Evolutionary conservation across 2,113 vertebrate species (phyloP).

Genomic region (Atrichornis clamosus): DNA sequence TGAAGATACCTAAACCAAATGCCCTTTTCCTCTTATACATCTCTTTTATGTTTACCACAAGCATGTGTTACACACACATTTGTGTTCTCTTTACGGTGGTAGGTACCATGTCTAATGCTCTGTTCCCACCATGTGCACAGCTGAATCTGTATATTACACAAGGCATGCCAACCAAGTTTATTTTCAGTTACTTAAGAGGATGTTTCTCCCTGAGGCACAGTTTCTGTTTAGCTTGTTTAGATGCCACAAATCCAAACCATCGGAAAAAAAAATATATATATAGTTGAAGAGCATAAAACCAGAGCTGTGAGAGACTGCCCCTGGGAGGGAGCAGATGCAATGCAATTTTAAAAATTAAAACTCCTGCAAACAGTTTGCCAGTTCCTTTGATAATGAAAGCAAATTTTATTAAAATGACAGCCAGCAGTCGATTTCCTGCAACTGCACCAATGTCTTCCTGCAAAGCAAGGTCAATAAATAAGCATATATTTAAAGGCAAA

Average conservation of each 20-base stretch:
- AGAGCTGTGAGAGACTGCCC: background rate
- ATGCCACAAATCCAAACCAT: constrained; percentile 29
- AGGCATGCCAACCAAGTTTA: constrained; percentile 19
- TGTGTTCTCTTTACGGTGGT: background rate
- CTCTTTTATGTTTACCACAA: background rate
- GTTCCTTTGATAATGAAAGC: constrained; percentile 41
- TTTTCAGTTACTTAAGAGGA: constrained; percentile 33
- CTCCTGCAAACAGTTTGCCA: background rate
- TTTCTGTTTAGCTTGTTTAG: constrained; percentile 51
- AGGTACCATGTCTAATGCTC: background rate
- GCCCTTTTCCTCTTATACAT: background rate
- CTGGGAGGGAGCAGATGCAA: constrained; percentile 31
- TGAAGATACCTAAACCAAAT: background rate
- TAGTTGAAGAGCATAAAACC: background rate
- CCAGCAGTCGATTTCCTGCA: constrained; percentile 35
- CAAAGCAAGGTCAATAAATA: constrained; percentile 1
- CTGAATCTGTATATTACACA: background rate
- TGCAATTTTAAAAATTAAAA: constrained; percentile 14
- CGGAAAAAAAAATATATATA: background rate
- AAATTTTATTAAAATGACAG: constrained; percentile 43
- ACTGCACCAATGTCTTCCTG: background rate
- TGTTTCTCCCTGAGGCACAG: constrained; percentile 35
- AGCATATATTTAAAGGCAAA: background rate
- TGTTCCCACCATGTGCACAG: background rate
- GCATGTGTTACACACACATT: background rate